Percentiles rank a stretch among this genome's conserved stretches.
These are phyloP conservation scores for Pardosa pseudoannulata DNA, from an alignment of 2,888 invertebrate genomes.

Conservation along the genomic window DNA sequence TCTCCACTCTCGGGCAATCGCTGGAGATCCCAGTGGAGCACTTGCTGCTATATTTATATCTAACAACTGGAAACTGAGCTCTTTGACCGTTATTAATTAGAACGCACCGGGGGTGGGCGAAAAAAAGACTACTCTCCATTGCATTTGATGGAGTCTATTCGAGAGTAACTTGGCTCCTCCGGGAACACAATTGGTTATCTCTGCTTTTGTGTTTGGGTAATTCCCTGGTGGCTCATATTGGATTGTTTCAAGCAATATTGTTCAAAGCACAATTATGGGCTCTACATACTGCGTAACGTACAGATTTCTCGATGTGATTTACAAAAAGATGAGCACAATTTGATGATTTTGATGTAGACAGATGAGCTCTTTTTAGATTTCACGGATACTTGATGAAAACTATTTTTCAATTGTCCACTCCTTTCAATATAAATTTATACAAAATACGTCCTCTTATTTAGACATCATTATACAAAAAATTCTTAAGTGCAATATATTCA, in stretches of 20 bases:
- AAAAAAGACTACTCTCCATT: slow-evolving; percentile 8
- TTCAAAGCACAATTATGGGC: slow-evolving; percentile 41
- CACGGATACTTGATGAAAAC: too few species aligned
- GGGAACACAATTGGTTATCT: slow-evolving; percentile 58
- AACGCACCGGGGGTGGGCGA: background rate
- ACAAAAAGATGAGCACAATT: too few species aligned
- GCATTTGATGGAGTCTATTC: slow-evolving; percentile 38
- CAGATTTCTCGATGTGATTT: background rate
- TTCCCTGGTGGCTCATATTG: slow-evolving; percentile 40
- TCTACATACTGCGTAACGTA: background rate
- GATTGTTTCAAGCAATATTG: slow-evolving; percentile 48
- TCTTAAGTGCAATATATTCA: too few species aligned
- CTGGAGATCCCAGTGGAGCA: slow-evolving; percentile 38
- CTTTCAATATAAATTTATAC: too few species aligned
- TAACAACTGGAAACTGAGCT: slow-evolving; percentile 62
- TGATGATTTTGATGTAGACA: too few species aligned
- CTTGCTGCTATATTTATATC: slow-evolving; percentile 71
- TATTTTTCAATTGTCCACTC: too few species aligned
- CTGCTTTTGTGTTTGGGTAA: slow-evolving; percentile 55
- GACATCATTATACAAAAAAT: too few species aligned
- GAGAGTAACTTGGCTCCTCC: slow-evolving; percentile 17
- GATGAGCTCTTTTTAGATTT: too few species aligned
- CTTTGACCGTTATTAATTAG: slow-evolving; percentile 72
- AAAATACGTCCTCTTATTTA: too few species aligned
- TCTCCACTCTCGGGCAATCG: slow-evolving; percentile 56